phyloP scores from a whole-genome alignment of 2,113 vertebrate species.

The Mus musculus region GRCm39 chr5:127128501-127129000 shows the following conservation, averaged over 20 bases:
- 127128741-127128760: fast-evolving
- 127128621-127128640: neutral
- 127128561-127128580: neutral
- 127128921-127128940: neutral
- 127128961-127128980: fast-evolving
- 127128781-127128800: neutral
- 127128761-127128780: neutral
- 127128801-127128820: neutral
- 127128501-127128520: neutral
- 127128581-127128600: neutral
- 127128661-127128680: neutral
- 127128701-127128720: neutral
- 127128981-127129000: neutral
- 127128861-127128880: neutral
- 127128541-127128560: neutral
- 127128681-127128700: neutral
- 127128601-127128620: neutral
- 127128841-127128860: neutral
- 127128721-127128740: neutral
- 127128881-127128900: neutral
- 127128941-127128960: neutral
- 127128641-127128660: neutral
- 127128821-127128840: neutral
- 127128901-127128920: neutral
- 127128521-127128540: neutral